Base-by-base conservation (phyloP, 1,140 invertebrate species). In the Heliconius congener region DNA sequence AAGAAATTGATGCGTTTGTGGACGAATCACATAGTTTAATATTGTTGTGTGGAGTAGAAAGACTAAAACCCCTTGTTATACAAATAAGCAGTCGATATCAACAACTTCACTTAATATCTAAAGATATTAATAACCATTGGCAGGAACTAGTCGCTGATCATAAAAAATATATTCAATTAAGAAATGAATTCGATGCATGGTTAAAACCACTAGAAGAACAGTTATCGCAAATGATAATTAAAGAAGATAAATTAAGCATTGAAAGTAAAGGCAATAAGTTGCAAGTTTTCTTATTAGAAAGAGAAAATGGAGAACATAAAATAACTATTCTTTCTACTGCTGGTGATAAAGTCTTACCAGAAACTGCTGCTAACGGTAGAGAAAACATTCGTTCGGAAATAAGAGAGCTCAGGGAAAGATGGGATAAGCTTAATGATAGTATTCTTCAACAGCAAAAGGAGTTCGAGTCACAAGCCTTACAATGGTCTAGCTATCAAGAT, bases 41-140 rank as follows among this genome's bases (percentile, higher is more conserved):
- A 1, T 97, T 98, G 88, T 95, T 96, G 3, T 98, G 97, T 91
- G 97, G 96, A 3, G 97, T 98, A 1, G 98, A 98, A 82, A 96
- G 97, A 74, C 96, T 99, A 8, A 98, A 98, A 90, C 97, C 97
- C 9, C 94, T 98, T 75, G 97, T 99, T 27, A 97, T 97, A 0
- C 98, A 99, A 95, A 96, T 99, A 19, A 98, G 97, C 84, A 98
- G 97, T 86, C 96, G 97, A 85, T 99, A 99, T 90, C 98, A 99
- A 92, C 95, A 97, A 73, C 93, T 99, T 37, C 96, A 97, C 84
- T 95, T 97, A 19, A 94, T 98, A 11, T 98, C 97, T 81, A 98
- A 99, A 95, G 98, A 99, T 91, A 97, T 98, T 1, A 96, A 98
- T 6, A 97, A 97, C 84, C 97, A 98, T 78, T 99, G 98, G 96